These are phyloP conservation scores for Drosophila mauritiana DNA, from an alignment of 1,140 invertebrate genomes.

Conservation along the genomic window DNA sequence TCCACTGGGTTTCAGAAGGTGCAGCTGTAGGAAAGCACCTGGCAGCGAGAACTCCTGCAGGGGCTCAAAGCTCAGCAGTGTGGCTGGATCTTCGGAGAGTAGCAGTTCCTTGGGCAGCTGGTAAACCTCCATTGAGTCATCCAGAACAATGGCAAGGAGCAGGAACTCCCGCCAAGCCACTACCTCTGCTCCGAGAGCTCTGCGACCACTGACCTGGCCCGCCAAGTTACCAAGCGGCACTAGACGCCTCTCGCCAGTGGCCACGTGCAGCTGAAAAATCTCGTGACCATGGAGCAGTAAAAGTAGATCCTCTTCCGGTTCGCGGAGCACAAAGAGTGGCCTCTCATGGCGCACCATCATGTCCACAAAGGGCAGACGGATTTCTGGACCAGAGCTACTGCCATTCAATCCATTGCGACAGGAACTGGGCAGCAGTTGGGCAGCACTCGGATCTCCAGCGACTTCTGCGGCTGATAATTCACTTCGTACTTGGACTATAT, in stretches of 20 bases:
- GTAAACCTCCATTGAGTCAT: conserved; percentile 67
- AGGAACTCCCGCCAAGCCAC: conserved; percentile 66
- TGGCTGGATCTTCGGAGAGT: conserved; percentile 17
- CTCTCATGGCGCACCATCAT: conserved; percentile 58
- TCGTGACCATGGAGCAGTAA: conserved; percentile 70
- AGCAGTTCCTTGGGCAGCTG: conserved; percentile 55
- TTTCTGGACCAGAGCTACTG: conserved; percentile 49
- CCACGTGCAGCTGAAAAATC: conserved; percentile 60
- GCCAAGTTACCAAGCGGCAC: conserved; percentile 53
- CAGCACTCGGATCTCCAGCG: neutral
- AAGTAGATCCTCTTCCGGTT: conserved; percentile 42
- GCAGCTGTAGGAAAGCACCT: conserved; percentile 54
- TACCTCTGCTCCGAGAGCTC: conserved; percentile 45
- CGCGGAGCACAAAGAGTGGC: conserved; percentile 56
- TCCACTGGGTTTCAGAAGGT: conserved; percentile 55
- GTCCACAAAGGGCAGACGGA: conserved; percentile 75
- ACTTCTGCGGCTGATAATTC: conserved; percentile 1
- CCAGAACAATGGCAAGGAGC: conserved; percentile 58
- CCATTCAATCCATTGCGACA: conserved; percentile 49
- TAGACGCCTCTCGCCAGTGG: conserved; percentile 53
- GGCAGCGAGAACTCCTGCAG: conserved; percentile 69
- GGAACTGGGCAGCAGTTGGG: conserved; percentile 45
- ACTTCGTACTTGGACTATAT: neutral
- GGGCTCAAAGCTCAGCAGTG: conserved; percentile 46
- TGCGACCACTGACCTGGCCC: conserved; percentile 34